Conservation (phyloP, 2,888 invertebrate species). For the Thecocarcelia acutangulata region DNA sequence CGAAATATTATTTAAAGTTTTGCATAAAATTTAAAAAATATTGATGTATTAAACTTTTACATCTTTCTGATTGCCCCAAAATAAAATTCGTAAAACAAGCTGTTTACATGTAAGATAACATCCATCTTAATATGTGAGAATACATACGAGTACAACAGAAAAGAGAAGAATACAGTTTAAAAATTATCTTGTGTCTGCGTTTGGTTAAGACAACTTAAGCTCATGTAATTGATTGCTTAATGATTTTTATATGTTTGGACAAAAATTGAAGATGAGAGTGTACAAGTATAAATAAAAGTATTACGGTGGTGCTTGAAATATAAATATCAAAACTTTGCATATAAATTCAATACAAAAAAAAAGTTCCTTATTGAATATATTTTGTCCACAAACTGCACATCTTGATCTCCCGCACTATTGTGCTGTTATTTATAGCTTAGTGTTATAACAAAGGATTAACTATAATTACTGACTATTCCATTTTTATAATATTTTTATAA, state of each 20-base stretch:
- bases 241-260: constrained; percentile 65
- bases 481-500: no score
- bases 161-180: constrained; percentile 7
- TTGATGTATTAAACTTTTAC: no score
- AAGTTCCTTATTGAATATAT: no score
- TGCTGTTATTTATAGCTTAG: no score
- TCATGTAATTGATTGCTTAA: constrained; percentile 71
- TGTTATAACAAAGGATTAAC: no score
- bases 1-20: no score
- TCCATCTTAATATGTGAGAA: constrained; percentile 5
- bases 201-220: constrained; percentile 55
- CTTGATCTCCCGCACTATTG: no score
- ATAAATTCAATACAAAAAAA: no score
- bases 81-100: neutral
- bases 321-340: no score
- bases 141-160: neutral
- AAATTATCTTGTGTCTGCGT: constrained; percentile 32
- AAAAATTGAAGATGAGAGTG: neutral
- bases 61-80: neutral
- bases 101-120: constrained; percentile 23
- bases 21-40: no score
- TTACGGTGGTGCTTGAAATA: neutral
- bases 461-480: no score
- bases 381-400: no score
- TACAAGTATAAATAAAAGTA: neutral